Evolutionary conservation across 2,113 vertebrate genomes (phyloP).

Genomic region (Hemiscyllium ocellatum): DNA sequence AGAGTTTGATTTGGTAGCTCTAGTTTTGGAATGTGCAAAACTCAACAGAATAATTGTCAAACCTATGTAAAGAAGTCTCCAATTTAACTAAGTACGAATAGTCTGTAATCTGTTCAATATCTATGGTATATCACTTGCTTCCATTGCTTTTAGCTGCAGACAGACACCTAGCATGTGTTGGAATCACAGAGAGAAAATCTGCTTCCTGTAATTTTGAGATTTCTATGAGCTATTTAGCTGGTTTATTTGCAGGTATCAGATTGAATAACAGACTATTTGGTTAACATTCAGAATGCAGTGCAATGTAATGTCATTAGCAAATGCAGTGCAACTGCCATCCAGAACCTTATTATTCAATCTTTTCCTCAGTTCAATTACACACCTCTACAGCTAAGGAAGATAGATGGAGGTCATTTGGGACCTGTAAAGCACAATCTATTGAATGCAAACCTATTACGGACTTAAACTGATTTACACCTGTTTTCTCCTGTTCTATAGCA

Average conservation of each 20-base stretch:
- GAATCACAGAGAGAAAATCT: background rate
- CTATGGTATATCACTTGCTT: background rate
- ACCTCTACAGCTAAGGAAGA: conserved; percentile 69
- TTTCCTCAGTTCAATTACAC: conserved; percentile 73
- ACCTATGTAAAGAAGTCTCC: background rate
- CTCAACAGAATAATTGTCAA: background rate
- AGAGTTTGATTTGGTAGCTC: background rate
- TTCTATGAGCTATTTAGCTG: conserved; percentile 49
- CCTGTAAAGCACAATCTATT: conserved; percentile 62
- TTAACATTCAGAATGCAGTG: conserved; percentile 49
- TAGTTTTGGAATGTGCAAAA: background rate
- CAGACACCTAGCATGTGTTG: background rate
- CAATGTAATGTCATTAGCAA: conserved; percentile 8
- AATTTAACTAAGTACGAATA: background rate
- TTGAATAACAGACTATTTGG: conserved; percentile 64
- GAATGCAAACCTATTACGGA: conserved; percentile 66
- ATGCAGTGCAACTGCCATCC: conserved; percentile 49
- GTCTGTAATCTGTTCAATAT: background rate
- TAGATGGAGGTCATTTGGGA: conserved; percentile 72
- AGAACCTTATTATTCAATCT: conserved; percentile 65
- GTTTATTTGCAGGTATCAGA: conserved; percentile 58
- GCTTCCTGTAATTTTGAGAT: background rate
- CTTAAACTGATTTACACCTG: conserved; percentile 74
- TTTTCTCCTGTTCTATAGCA: conserved; percentile 58
- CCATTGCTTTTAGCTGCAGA: background rate